Percentiles rank a stretch among this genome's conserved stretches.
These are phyloP conservation scores for Pseudochromis fuscus DNA, from an alignment of 2,797 vertebrate genomes.

Conservation along the genomic window DNA sequence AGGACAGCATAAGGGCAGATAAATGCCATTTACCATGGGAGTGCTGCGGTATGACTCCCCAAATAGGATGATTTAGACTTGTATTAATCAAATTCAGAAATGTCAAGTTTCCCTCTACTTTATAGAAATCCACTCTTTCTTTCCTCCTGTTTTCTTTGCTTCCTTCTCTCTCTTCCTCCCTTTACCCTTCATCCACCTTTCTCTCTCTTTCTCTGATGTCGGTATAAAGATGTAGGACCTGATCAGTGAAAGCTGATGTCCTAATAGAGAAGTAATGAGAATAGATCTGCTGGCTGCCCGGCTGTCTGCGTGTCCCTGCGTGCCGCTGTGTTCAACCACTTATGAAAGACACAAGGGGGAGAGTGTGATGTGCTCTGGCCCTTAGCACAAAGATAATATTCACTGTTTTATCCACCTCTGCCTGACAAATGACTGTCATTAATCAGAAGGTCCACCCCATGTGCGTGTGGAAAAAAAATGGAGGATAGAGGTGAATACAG, in stretches of 20 bases:
- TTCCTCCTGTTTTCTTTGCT: slow-evolving; percentile 18
- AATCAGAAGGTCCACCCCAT: slow-evolving; percentile 70
- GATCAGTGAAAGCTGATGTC: slow-evolving; percentile 83
- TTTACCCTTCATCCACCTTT: slow-evolving; percentile 61
- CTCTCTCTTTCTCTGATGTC: slow-evolving; percentile 59
- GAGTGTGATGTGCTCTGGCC: slow-evolving; percentile 71
- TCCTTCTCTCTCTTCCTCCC: slow-evolving; percentile 29
- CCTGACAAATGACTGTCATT: slow-evolving; percentile 84
- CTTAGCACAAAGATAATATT: slow-evolving; percentile 84
- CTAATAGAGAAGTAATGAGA: slow-evolving; percentile 83
- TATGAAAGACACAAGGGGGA: slow-evolving; percentile 80
- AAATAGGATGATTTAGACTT: slow-evolving; percentile 77
- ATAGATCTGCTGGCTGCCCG: slow-evolving; percentile 79
- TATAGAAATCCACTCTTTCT: slow-evolving; percentile 37
- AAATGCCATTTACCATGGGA: slow-evolving; percentile 72
- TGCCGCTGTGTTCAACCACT: slow-evolving; percentile 78
- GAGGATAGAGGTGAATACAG: slow-evolving; percentile 52
- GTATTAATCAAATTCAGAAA: slow-evolving; percentile 77
- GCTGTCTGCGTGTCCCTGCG: slow-evolving; percentile 64
- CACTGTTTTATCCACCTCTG: slow-evolving; percentile 82
- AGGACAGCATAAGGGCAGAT: slow-evolving; percentile 78
- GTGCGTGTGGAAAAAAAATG: slow-evolving; percentile 10
- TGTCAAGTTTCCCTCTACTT: slow-evolving; percentile 58
- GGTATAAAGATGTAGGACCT: slow-evolving; percentile 77
- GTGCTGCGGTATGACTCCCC: slow-evolving; percentile 59